Evolutionary conservation across 2,113 vertebrate species (phyloP), one percentile per base, ranked within the genome.

Genomic region (Riparia riparia): DNA sequence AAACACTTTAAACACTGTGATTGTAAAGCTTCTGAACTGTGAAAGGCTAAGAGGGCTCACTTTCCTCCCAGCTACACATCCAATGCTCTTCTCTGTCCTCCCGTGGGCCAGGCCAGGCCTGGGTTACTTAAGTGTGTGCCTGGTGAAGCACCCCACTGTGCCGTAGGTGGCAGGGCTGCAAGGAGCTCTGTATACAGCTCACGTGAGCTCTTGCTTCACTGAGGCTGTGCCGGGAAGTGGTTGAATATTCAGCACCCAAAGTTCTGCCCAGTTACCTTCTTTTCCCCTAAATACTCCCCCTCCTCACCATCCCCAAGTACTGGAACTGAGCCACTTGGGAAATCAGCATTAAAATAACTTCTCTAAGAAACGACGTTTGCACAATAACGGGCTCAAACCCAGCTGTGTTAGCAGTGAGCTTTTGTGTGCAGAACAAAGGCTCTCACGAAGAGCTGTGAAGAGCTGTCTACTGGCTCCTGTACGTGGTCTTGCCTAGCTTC

Each of bases 381-480:
- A 3, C 3, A 2, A 17, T 32, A 34, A 87, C 51, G 74, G 17
- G 11, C 54, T 73, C 13, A 4, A 60, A 63, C 82, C 13, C n/a
- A 7, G 54, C 64, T 3, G 18, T 82, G 80, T 74, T 50, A 65
- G 86, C 73, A 3, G 1, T 71, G 20, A 74, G 85, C 90, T 92
- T 89, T 96, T 87, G 94, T 95, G 83, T 85, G 72, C 78, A 85
- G 83, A 97, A 96, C 82, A 96, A 97, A 96, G 91, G 63, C 87
- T 85, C 6, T 82, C 5, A 0, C 45, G 61, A 79, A 71, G 68
- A 82, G 89, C 90, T 39, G 37, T 73, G 61, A 79, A 71, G 68
- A 82, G 89, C 90, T 39, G 37, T 73, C 54, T 51, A 9, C 82
- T 8, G 47, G 26, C 80, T 81, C 61, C 1, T 61, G 71, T 51